A percentile compares a stretch with the other conserved stretches of the same genome.
These are phyloP conservation scores for Acrocephalus scirpaceus DNA, from an alignment of 2,797 vertebrate genomes.

Conservation along the genomic window DNA sequence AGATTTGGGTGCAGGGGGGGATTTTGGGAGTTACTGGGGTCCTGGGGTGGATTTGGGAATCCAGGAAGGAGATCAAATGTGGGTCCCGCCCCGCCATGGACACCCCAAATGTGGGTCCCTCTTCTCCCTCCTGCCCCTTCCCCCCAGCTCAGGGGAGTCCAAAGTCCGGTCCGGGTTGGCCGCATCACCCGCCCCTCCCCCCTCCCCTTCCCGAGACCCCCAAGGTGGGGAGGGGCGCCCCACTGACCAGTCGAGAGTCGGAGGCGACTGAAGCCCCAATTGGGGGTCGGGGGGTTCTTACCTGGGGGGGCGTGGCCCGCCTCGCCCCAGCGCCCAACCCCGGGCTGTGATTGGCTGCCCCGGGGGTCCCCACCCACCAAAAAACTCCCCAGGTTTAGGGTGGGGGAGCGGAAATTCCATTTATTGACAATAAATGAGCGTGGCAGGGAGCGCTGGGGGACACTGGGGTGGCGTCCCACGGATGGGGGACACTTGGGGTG, in stretches of 20 bases:
- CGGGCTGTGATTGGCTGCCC: not conserved
- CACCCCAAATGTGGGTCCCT: not conserved
- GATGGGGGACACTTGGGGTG: no score
- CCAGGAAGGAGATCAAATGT: not conserved
- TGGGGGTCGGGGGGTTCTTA: not conserved
- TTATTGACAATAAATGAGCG: no score
- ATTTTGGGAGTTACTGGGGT: not conserved
- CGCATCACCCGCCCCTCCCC: not conserved
- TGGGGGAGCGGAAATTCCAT: no score
- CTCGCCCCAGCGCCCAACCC: not conserved
- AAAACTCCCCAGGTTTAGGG: no score
- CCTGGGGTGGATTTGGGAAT: not conserved
- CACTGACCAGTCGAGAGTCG: not conserved
- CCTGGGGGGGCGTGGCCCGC: not conserved
- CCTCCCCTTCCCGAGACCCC: not conserved
- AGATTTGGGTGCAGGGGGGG: not conserved
- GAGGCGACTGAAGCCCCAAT: not conserved
- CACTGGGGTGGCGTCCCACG: no score
- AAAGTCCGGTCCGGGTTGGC: not conserved
- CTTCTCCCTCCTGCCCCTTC: not conserved
- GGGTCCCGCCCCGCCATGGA: not conserved
- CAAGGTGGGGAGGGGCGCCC: not conserved
- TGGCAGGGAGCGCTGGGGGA: no score
- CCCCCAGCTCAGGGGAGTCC: not conserved
- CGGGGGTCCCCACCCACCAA: not conserved